These are phyloP conservation scores for Chiloscyllium punctatum DNA, from an alignment of 2,797 vertebrate species.

Conservation along the genomic window DNA sequence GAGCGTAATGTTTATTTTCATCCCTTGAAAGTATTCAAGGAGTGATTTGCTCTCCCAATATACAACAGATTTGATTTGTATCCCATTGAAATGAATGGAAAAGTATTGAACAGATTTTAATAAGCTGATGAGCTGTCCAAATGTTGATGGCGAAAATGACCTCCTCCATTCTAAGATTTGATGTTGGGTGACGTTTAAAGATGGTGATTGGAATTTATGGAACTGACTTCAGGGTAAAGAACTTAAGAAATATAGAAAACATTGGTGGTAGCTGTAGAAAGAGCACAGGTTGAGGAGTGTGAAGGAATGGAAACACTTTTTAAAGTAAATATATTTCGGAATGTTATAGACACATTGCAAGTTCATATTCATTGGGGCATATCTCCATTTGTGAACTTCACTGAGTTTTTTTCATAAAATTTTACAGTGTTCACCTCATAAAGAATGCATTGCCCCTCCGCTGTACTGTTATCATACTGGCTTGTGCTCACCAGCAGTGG, in stretches of 20 bases:
- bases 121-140: background rate
- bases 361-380: no score
- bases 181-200: background rate
- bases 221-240: background rate
- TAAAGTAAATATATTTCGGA: no score
- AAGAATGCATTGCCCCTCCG: no score
- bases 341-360: no score
- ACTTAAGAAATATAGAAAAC: background rate
- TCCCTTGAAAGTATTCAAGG: background rate
- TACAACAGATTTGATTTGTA: background rate
- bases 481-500: no score
- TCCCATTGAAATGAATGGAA: background rate
- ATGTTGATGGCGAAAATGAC: background rate
- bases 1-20: background rate
- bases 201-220: background rate
- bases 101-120: background rate
- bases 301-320: no score
- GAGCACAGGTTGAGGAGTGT: no score
- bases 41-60: background rate
- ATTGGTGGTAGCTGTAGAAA: background rate
- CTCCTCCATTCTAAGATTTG: background rate
- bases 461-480: no score
- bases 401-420: no score
- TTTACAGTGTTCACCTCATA: no score
- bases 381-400: no score